Percentiles rank a stretch among this genome's conserved stretches.
Evolutionary conservation across 2,888 invertebrate genomes (phyloP).

Genomic region (Zootermopsis nevadensis): DNA sequence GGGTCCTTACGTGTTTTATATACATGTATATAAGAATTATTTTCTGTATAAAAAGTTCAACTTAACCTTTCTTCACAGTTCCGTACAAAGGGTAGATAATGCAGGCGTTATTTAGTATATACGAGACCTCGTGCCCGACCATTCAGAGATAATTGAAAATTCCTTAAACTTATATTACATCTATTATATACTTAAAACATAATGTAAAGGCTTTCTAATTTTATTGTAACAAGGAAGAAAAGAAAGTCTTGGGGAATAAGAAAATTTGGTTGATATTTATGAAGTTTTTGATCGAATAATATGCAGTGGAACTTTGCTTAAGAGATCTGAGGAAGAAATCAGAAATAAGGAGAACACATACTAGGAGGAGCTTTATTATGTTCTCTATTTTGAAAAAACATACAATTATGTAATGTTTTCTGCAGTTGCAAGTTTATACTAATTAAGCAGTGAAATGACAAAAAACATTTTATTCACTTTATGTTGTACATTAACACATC

Average conservation of each 20-base stretch:
- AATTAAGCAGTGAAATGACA: too few relatives aligned
- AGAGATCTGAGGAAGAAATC: not conserved
- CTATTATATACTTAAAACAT: slow-evolving; percentile 16
- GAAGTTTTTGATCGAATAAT: not conserved
- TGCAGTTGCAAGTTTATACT: too few relatives aligned
- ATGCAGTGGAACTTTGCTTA: not conserved
- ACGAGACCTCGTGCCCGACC: not conserved
- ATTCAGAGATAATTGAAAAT: slow-evolving; percentile 7
- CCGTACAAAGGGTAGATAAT: not conserved
- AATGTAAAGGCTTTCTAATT: not conserved
- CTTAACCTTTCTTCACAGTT: not conserved
- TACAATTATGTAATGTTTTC: too few relatives aligned
- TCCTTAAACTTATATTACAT: slow-evolving; percentile 8
- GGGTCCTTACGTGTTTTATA: not conserved
- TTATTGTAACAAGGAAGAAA: not conserved
- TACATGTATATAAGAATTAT: slow-evolving; percentile 15
- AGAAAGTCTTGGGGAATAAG: not conserved
- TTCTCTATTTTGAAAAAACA: too few relatives aligned
- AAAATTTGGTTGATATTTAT: not conserved
- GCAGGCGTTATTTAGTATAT: not conserved
- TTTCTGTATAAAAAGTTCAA: slow-evolving; percentile 16
- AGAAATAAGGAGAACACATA: not conserved
- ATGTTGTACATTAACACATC: too few relatives aligned
- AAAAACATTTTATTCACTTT: too few relatives aligned
- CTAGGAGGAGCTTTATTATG: too few relatives aligned